phyloP scores from a whole-genome alignment of 2,888 invertebrate species.

The Dynastes maya region DNA sequence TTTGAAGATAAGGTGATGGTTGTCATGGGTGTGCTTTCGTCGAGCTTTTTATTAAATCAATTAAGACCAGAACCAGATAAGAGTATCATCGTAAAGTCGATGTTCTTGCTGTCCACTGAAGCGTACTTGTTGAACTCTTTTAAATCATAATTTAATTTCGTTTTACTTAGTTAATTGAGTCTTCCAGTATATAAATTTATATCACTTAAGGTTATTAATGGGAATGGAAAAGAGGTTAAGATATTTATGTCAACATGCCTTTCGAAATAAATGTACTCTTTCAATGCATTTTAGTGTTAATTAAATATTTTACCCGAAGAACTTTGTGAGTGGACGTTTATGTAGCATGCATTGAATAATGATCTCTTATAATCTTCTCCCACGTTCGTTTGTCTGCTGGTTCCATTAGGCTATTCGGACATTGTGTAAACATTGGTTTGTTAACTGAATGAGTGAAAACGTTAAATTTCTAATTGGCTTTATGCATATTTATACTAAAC shows the following conservation, averaged over 20 bases:
- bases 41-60: constrained; percentile 44
- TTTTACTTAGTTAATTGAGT: constrained; percentile 42
- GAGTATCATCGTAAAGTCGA: constrained; percentile 19
- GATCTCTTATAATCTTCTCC: neutral
- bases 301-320: constrained; percentile 14
- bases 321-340: neutral
- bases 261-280: constrained; percentile 25
- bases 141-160: constrained; percentile 43
- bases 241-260: constrained; percentile 29
- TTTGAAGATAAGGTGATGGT: constrained; percentile 34
- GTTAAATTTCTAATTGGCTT: too few relatives aligned
- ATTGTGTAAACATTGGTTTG: neutral
- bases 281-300: constrained; percentile 21
- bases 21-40: constrained; percentile 38
- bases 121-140: constrained; percentile 26
- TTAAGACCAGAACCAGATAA: constrained; percentile 38
- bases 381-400: neutral
- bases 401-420: neutral
- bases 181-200: constrained; percentile 34
- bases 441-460: neutral
- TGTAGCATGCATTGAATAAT: neutral
- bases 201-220: constrained; percentile 40
- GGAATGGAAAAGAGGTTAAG: constrained; percentile 38
- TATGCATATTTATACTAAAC: too few relatives aligned
- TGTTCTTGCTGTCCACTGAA: constrained; percentile 13